A percentile compares a stretch with the other conserved stretches of the same genome.
These are phyloP conservation scores for Eptatretus atami DNA, from an alignment of 2,797 vertebrate species.

Conservation along the genomic window DNA sequence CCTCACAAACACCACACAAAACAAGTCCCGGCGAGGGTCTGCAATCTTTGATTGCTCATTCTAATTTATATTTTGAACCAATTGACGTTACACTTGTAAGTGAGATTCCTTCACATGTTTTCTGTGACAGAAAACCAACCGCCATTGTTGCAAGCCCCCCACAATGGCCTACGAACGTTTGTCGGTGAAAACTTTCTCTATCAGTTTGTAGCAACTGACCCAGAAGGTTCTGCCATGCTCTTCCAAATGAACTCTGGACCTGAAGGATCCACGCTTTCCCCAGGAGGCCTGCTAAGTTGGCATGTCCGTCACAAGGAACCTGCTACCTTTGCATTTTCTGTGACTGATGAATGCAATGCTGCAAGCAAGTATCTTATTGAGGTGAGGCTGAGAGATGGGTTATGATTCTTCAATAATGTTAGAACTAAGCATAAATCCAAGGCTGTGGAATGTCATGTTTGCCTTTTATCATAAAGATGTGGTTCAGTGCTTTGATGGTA, in stretches of 20 bases:
- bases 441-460: too few species aligned
- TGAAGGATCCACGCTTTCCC: conserved; percentile 20
- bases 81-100: conserved; percentile 12
- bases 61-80: too few species aligned
- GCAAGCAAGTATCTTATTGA: conserved; percentile 19
- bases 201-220: conserved; percentile 27
- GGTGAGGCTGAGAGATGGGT: conserved; percentile 12
- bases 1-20: too few species aligned
- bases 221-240: conserved; percentile 28
- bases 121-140: conserved; percentile 31
- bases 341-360: conserved; percentile 27
- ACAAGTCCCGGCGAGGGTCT: too few species aligned
- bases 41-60: too few species aligned
- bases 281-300: conserved; percentile 38
- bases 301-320: conserved; percentile 15
- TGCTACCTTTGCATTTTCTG: conserved; percentile 17
- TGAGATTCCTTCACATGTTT: conserved; percentile 8
- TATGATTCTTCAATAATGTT: too few species aligned
- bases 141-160: conserved; percentile 23
- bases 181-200: conserved; percentile 36
- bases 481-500: too few species aligned
- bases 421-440: too few species aligned
- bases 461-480: too few species aligned
- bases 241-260: conserved; percentile 24
- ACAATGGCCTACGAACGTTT: conserved; percentile 21